Evolutionary conservation across 2,797 vertebrate species (phyloP).

Genomic region (Sebastes diaconus): DNA sequence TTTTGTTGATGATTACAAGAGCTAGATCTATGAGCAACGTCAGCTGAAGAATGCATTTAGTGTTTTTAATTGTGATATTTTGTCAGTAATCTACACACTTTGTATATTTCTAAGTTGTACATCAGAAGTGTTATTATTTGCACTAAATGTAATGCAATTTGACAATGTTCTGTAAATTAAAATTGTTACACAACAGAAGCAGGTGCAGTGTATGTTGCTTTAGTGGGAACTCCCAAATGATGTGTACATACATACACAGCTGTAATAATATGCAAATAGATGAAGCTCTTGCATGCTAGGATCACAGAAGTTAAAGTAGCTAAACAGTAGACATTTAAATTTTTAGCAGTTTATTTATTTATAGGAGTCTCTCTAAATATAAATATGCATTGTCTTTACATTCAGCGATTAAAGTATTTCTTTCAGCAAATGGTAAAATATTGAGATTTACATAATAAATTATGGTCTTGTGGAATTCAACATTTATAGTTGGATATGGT

Average conservation of each 20-base stretch:
- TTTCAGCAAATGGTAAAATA: conserved; percentile 77
- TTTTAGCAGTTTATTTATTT: conserved; percentile 79
- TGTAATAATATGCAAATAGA: background rate
- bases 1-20: conserved; percentile 54
- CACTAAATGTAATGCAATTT: conserved; percentile 83
- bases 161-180: conserved; percentile 84
- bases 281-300: background rate
- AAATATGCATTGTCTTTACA: conserved; percentile 83
- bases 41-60: conserved; percentile 69
- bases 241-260: background rate
- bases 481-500: conserved; percentile 65
- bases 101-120: conserved; percentile 82
- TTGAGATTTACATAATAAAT: conserved; percentile 84
- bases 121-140: conserved; percentile 82
- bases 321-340: conserved; percentile 4
- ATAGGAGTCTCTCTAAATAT: conserved; percentile 76
- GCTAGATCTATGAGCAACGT: conserved; percentile 41
- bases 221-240: background rate
- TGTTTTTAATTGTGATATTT: conserved; percentile 77
- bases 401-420: conserved; percentile 73
- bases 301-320: background rate
- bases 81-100: conserved; percentile 74
- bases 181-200: conserved; percentile 72
- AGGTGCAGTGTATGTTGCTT: background rate
- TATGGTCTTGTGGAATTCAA: conserved; percentile 76